Percentiles rank a stretch among this genome's conserved stretches.
phyloP scores from a whole-genome alignment of 2,888 invertebrate species.

The Temnothorax ravouxi region DNA sequence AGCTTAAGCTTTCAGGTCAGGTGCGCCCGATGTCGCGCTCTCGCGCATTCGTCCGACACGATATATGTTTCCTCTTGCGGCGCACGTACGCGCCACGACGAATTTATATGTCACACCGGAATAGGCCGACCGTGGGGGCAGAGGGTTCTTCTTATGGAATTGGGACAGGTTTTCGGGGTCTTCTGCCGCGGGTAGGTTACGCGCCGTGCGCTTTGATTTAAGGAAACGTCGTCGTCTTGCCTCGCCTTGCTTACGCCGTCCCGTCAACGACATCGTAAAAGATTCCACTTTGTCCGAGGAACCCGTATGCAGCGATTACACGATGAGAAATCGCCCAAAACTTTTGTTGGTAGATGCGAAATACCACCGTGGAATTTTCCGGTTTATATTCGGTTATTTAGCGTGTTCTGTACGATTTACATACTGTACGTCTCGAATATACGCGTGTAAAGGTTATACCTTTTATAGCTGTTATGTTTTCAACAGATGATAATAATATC shows the following conservation, averaged over 20 bases:
- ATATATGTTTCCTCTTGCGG: slow-evolving; percentile 80
- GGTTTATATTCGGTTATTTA: background rate
- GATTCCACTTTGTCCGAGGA: slow-evolving; percentile 63
- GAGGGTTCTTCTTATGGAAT: slow-evolving; percentile 74
- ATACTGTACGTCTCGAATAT: background rate
- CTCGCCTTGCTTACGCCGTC: slow-evolving; percentile 64
- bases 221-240: slow-evolving; percentile 66
- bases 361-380: background rate
- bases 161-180: slow-evolving; percentile 78
- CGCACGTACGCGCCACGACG: slow-evolving; percentile 80
- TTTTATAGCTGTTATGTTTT: background rate
- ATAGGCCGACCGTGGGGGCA: slow-evolving; percentile 71
- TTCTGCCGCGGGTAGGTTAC: slow-evolving; percentile 45
- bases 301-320: slow-evolving; percentile 16
- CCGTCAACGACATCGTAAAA: slow-evolving; percentile 71
- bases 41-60: slow-evolving; percentile 77
- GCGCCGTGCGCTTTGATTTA: slow-evolving; percentile 72
- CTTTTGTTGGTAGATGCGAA: slow-evolving; percentile 12
- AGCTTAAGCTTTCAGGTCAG: slow-evolving; percentile 83
- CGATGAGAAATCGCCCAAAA: slow-evolving; percentile 20
- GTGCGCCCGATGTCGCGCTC: slow-evolving; percentile 81
- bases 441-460: background rate
- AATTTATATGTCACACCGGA: slow-evolving; percentile 81
- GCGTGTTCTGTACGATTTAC: background rate
- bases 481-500: background rate